Percentiles rank a stretch among this genome's conserved stretches.
These are phyloP conservation scores for Hozukius guyotensis DNA, from an alignment of 2,797 vertebrate genomes.

Conservation along the genomic window DNA sequence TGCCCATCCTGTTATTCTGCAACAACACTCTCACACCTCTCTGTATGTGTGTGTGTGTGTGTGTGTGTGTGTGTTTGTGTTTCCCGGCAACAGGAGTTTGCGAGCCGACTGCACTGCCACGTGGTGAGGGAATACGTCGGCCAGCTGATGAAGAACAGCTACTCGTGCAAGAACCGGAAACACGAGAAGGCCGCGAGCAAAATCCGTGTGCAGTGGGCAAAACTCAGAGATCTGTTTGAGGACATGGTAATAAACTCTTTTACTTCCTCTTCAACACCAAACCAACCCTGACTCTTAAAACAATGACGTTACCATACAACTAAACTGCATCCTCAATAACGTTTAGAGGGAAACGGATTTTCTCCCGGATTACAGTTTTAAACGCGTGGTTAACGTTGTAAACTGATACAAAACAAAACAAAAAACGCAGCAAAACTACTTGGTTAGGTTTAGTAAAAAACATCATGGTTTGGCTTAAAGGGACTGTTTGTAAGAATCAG, in stretches of 20 bases:
- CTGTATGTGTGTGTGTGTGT: constrained; percentile 18
- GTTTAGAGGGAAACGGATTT: too few species aligned
- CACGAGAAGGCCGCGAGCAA: constrained; percentile 80
- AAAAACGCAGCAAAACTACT: too few species aligned
- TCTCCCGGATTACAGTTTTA: too few species aligned
- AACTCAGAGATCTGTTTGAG: constrained; percentile 75
- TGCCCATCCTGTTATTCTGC: constrained; percentile 16
- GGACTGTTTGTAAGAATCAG: too few species aligned
- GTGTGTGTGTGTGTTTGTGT: constrained; percentile 15
- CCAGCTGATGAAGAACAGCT: constrained; percentile 85
- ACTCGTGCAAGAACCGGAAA: constrained; percentile 77
- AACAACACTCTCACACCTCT: not conserved
- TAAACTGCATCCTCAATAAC: too few species aligned
- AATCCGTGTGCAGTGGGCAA: constrained; percentile 82
- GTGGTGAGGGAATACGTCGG: constrained; percentile 86
- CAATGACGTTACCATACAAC: too few species aligned
- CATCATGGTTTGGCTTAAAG: too few species aligned
- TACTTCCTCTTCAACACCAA: not conserved
- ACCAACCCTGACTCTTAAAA: not conserved
- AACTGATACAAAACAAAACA: too few species aligned
- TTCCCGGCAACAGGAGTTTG: constrained; percentile 80
- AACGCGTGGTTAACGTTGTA: too few species aligned
- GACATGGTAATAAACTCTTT: constrained; percentile 81
- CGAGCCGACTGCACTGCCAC: constrained; percentile 80
- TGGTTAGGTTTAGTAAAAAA: rapidly evolving